These are phyloP conservation scores for Prietella phreatophila DNA, from an alignment of 2,113 vertebrate species.

Conservation along the genomic window DNA sequence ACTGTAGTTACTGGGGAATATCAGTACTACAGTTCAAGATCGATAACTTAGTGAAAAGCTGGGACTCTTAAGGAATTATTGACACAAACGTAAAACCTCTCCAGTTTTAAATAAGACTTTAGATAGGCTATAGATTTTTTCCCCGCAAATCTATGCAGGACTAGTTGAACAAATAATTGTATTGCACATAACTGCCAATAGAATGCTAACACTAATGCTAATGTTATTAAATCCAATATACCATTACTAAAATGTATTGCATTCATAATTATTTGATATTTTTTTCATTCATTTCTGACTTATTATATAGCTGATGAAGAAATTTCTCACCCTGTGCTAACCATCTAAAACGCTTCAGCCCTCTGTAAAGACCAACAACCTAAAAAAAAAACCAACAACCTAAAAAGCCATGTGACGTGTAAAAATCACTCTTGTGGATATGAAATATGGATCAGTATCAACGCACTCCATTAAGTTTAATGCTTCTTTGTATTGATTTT, in stretches of 20 bases:
- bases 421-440: constrained; percentile 52
- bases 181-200: not conserved
- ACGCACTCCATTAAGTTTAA: constrained; percentile 53
- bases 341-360: constrained; percentile 15
- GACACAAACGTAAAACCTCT: not conserved
- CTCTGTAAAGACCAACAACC: constrained; percentile 1
- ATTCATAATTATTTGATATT: not conserved
- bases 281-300: not conserved
- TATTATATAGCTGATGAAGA: not conserved
- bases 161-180: not conserved
- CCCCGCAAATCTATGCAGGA: not conserved
- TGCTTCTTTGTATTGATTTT: constrained; percentile 56
- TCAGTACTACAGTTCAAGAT: not conserved
- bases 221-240: not conserved
- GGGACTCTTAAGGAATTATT: not conserved
- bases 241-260: not conserved
- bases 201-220: not conserved
- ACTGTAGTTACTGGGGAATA: not conserved
- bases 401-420: constrained; percentile 43
- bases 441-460: constrained; percentile 55
- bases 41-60: not conserved
- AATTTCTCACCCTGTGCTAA: not conserved
- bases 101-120: not conserved
- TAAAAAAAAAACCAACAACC: constrained; percentile 23
- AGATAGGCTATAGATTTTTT: not conserved